Percentiles rank a stretch among this genome's conserved stretches.
phyloP scores from a whole-genome alignment of 2,888 invertebrate species.

The Caenorhabditis auriculariae region DNA sequence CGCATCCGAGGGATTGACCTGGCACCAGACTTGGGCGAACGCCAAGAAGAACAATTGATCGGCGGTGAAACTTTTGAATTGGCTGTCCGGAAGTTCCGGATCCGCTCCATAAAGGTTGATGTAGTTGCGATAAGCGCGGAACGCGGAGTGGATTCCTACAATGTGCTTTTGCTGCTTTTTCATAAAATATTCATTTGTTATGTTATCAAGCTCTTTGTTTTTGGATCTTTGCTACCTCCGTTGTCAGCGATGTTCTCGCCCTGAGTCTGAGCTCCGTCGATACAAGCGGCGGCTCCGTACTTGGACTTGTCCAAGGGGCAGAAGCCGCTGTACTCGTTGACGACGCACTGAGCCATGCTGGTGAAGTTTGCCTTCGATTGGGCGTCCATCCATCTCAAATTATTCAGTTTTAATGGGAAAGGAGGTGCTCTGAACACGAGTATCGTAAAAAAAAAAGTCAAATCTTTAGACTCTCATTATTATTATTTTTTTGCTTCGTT shows the following conservation, averaged over 20 bases:
- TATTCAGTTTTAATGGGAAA: background rate
- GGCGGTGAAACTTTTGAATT: conserved; percentile 32
- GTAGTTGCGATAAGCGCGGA: conserved; percentile 51
- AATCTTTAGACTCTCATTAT: too few relatives aligned
- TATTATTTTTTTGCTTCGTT: too few relatives aligned
- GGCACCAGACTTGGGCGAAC: conserved; percentile 50
- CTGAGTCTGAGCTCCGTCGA: conserved; percentile 67
- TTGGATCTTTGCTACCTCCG: conserved; percentile 58
- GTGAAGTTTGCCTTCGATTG: conserved; percentile 34
- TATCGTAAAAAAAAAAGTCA: too few relatives aligned
- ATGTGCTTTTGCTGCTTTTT: too few relatives aligned
- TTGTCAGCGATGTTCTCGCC: conserved; percentile 71
- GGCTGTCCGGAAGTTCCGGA: conserved; percentile 49
- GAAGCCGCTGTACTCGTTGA: conserved; percentile 49
- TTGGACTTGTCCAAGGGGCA: conserved; percentile 46
- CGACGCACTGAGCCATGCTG: conserved; percentile 50
- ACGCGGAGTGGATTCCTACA: conserved; percentile 63
- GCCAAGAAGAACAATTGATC: conserved; percentile 52
- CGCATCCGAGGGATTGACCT: conserved; percentile 18
- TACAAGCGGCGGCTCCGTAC: conserved; percentile 33
- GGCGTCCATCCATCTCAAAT: conserved; percentile 49
- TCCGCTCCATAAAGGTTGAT: conserved; percentile 51
- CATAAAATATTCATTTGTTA: too few relatives aligned
- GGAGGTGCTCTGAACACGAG: background rate
- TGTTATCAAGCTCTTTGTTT: conserved; percentile 20